These are phyloP conservation scores for Amblyopsis hoosieri DNA, from an alignment of 2,797 vertebrate species.

Conservation along the genomic window DNA sequence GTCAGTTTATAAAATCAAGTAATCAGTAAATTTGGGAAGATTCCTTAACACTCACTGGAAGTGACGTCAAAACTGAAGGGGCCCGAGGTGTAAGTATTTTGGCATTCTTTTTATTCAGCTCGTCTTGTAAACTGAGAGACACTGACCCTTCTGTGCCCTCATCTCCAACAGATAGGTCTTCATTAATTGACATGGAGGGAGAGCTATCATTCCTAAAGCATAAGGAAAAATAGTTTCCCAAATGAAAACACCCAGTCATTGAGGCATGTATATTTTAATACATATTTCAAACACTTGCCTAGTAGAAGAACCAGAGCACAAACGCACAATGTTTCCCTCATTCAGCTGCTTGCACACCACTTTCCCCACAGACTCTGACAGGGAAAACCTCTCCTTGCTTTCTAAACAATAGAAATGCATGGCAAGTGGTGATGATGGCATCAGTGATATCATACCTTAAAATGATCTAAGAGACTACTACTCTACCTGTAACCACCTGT, in stretches of 20 bases:
- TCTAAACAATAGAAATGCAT: constrained; percentile 4
- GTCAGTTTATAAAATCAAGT: too few relatives aligned
- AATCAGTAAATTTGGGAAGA: background rate
- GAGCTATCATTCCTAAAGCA: constrained; percentile 1
- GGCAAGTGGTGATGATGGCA: background rate
- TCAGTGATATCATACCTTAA: too few relatives aligned
- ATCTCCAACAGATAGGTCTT: constrained; percentile 9
- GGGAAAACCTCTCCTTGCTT: constrained; percentile 11
- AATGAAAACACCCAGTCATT: background rate
- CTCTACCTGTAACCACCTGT: too few relatives aligned
- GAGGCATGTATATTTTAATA: background rate
- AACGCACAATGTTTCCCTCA: constrained; percentile 20
- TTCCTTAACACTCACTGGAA: constrained; percentile 39
- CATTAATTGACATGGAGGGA: background rate
- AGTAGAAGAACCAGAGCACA: constrained; percentile 8
- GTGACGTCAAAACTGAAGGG: constrained; percentile 12
- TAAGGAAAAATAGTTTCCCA: background rate
- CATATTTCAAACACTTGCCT: background rate
- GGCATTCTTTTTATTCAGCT: constrained; percentile 33
- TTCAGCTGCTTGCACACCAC: constrained; percentile 23
- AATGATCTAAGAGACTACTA: too few relatives aligned
- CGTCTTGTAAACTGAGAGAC: constrained; percentile 42
- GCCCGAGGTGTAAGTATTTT: constrained; percentile 38
- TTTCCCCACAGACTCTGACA: constrained; percentile 21
- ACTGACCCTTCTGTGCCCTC: constrained; percentile 9